These are phyloP conservation scores for Brachionus asplanchnoidis DNA, from an alignment of 1,140 invertebrate species.

Conservation along the genomic window DNA sequence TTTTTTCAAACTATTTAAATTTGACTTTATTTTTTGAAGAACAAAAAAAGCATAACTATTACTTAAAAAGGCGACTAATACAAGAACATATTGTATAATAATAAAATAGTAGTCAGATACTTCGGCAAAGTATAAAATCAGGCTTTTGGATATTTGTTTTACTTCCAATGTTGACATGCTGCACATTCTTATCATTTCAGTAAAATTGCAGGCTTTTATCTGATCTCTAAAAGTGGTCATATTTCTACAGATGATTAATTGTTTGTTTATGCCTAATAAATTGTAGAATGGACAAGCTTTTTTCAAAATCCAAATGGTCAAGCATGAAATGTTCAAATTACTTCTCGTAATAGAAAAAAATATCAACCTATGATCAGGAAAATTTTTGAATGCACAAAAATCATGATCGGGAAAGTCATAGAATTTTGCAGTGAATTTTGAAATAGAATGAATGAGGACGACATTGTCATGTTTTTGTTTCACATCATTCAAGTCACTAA, in stretches of 20 bases:
- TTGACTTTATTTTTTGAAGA: background rate
- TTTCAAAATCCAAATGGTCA: background rate
- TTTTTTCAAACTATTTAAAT: background rate
- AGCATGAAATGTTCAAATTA: background rate
- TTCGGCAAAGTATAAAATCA: background rate
- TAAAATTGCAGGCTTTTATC: background rate
- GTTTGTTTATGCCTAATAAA: background rate
- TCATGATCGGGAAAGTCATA: background rate
- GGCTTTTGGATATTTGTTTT: background rate
- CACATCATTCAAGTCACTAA: background rate
- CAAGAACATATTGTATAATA: background rate
- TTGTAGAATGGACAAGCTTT: background rate
- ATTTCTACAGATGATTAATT: background rate
- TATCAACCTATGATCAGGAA: background rate
- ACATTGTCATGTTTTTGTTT: background rate
- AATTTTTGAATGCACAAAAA: background rate
- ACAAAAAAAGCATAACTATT: background rate
- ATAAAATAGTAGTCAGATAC: background rate
- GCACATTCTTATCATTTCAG: background rate
- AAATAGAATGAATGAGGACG: background rate
- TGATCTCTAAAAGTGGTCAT: background rate
- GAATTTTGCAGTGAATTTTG: background rate
- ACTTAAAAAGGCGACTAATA: background rate
- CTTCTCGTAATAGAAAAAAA: background rate
- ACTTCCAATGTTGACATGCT: background rate